Conservation (phyloP, 2,888 invertebrate species). For the Hoplodrina blanda region DNA sequence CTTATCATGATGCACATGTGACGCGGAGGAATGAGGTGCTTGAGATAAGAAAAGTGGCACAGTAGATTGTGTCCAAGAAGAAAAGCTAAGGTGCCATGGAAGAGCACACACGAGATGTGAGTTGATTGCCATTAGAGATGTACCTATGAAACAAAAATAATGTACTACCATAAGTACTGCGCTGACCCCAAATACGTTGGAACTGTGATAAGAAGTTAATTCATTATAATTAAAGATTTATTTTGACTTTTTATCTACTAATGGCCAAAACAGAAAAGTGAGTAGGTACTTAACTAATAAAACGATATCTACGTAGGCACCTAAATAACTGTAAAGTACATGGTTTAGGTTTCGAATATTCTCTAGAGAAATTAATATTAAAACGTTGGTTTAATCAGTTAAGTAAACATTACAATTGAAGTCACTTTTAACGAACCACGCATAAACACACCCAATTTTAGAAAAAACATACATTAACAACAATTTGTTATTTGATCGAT, state of each 20-base stretch:
- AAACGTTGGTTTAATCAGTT: conserved; percentile 20
- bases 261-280: conserved; percentile 6
- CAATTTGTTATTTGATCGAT: background rate
- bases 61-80: background rate
- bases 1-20: background rate
- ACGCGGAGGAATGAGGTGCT: background rate
- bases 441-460: conserved; percentile 17
- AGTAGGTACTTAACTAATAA: too few relatives aligned
- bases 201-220: background rate
- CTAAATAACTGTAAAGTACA: conserved; percentile 7
- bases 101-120: background rate
- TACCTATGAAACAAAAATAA: background rate
- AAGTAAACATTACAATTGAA: conserved; percentile 23
- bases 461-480: background rate
- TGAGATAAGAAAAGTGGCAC: background rate
- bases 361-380: conserved; percentile 35
- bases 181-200: background rate
- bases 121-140: background rate
- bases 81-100: background rate
- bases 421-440: background rate
- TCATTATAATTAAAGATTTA: too few relatives aligned
- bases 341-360: conserved; percentile 16
- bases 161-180: too few relatives aligned
- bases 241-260: too few relatives aligned
- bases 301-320: conserved; percentile 13